Conservation (phyloP, 1,140 invertebrate species). For the Heliconius eleuchia region DNA sequence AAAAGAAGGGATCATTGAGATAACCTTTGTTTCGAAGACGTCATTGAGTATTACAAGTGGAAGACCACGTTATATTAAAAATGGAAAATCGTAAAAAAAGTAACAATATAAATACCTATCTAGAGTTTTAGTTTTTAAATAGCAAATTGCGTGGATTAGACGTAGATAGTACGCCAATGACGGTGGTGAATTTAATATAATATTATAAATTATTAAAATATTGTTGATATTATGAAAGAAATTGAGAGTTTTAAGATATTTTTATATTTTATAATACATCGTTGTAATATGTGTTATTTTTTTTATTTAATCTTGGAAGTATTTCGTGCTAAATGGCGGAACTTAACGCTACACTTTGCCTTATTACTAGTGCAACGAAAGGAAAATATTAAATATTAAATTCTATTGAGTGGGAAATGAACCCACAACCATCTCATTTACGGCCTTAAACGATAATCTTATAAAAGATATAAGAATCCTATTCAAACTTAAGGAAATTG, state of each 20-base stretch:
- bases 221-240: background rate
- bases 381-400: too few relatives aligned
- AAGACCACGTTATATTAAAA: background rate
- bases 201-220: background rate
- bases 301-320: too few relatives aligned
- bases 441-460: background rate
- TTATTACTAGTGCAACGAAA: too few relatives aligned
- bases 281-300: background rate
- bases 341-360: too few relatives aligned
- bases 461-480: too few relatives aligned
- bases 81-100: background rate
- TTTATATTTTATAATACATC: background rate
- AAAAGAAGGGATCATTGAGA: background rate
- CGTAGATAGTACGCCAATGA: background rate
- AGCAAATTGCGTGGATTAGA: background rate
- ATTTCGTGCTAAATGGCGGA: too few relatives aligned
- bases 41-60: background rate
- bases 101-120: background rate
- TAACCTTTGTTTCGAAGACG: background rate
- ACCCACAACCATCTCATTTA: too few relatives aligned
- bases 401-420: too few relatives aligned
- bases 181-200: background rate
- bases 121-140: background rate
- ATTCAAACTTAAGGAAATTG: slow-evolving; percentile 25
- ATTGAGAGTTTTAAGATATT: background rate